phyloP scores from a whole-genome alignment of 2,797 vertebrate genomes.

The Pogoniulus pusillus region DNA sequence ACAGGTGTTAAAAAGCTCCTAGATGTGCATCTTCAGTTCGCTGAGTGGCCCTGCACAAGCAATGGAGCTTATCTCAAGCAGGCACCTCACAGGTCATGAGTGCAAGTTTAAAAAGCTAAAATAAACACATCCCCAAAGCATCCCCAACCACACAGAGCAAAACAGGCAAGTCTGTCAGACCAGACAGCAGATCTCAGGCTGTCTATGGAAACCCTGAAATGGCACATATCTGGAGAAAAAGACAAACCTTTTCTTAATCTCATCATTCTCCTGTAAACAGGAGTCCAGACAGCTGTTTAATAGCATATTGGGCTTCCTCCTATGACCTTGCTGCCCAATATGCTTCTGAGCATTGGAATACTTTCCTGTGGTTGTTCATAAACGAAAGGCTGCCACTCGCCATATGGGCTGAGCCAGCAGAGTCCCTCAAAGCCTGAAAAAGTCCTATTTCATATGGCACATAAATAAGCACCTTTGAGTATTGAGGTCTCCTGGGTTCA shows the following conservation, averaged over 20 bases:
- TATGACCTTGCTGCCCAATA: not conserved
- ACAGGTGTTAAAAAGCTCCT: not conserved
- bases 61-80: not conserved
- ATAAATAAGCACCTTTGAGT: not conserved
- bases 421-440: not conserved
- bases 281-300: not conserved
- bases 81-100: not conserved
- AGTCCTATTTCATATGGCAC: not conserved
- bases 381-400: not conserved
- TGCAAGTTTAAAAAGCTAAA: not conserved
- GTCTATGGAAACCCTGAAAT: not conserved
- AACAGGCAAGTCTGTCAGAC: not conserved
- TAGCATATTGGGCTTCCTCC: not conserved
- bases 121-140: not conserved
- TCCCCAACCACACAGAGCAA: fast-evolving
- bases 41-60: not conserved
- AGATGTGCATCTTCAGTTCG: not conserved
- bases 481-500: not conserved
- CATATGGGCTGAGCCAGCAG: constrained; percentile 40
- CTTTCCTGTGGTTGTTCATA: not conserved
- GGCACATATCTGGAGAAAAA: not conserved
- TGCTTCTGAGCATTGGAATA: not conserved
- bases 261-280: not conserved
- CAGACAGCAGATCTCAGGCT: not conserved
- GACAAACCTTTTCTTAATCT: not conserved